A percentile compares a stretch with the other conserved stretches of the same genome.
phyloP scores from a whole-genome alignment of 2,113 vertebrate species.

The Cyphomyrus plagiostoma region DNA sequence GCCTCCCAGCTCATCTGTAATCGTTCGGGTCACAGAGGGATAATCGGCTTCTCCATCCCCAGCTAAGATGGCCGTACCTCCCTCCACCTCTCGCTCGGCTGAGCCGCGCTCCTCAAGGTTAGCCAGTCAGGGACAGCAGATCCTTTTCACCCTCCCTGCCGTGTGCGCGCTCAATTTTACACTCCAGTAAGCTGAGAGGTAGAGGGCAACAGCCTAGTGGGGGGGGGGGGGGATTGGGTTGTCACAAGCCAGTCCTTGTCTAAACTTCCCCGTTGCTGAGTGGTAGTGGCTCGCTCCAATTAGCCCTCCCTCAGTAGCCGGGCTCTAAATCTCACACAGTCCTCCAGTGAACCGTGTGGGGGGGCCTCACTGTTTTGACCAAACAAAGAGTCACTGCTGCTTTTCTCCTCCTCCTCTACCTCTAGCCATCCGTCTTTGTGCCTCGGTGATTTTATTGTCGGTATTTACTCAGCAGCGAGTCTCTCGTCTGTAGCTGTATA shows the following conservation, averaged over 20 bases:
- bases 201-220: constrained; percentile 50
- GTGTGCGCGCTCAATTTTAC: constrained; percentile 65
- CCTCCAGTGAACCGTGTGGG: constrained; percentile 24
- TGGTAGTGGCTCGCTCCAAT: constrained; percentile 54
- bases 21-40: not conserved
- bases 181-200: constrained; percentile 66
- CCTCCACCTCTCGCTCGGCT: not conserved
- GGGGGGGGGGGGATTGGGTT: constrained; percentile 41
- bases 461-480: constrained; percentile 1
- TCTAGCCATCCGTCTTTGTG: not conserved
- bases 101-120: constrained; percentile 65
- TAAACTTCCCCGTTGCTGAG: constrained; percentile 32
- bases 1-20: not conserved
- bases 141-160: constrained; percentile 64
- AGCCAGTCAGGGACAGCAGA: constrained; percentile 60
- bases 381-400: constrained; percentile 30
- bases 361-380: constrained; percentile 28
- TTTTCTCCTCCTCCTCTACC: not conserved
- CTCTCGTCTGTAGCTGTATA: not conserved
- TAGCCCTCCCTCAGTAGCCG: constrained; percentile 56
- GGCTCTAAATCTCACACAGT: constrained; percentile 44
- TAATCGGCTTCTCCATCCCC: not conserved
- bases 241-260: constrained; percentile 49
- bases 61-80: not conserved
- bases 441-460: not conserved